phyloP scores from a whole-genome alignment of 2,113 vertebrate species.

The Suncus etruscus region DNA sequence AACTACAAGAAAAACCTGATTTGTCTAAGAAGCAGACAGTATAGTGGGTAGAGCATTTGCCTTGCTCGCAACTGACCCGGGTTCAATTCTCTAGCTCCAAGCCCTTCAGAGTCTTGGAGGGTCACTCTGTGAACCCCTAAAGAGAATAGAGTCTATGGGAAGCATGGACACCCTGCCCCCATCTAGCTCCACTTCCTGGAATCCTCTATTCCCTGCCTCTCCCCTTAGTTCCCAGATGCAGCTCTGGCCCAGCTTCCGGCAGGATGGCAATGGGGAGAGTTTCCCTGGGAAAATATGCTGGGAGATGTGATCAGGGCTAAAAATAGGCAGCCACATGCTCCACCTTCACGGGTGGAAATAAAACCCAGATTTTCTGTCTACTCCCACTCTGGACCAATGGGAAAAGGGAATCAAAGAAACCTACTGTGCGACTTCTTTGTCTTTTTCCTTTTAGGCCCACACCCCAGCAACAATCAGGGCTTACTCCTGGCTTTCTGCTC shows the following conservation, averaged over 20 bases:
- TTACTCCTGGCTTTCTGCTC: not conserved
- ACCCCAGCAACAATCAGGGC: not conserved
- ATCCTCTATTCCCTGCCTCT: not conserved
- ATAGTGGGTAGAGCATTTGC: not conserved
- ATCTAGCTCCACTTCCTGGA: slow-evolving; percentile 64
- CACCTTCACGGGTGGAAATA: slow-evolving; percentile 53
- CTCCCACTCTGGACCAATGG: slow-evolving; percentile 56
- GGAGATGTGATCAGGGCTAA: slow-evolving; percentile 47
- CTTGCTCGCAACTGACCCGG: no score
- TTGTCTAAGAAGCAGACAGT: not conserved
- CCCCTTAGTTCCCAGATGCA: slow-evolving; percentile 53
- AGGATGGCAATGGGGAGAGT: not conserved
- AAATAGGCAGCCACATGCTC: slow-evolving; percentile 45
- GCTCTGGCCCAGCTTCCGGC: slow-evolving; percentile 44
- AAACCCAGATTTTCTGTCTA: slow-evolving; percentile 59
- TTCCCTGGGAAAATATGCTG: slow-evolving; percentile 76
- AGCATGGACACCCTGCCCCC: not conserved
- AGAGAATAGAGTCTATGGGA: not conserved
- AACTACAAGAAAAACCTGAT: no score
- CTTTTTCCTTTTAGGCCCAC: no score
- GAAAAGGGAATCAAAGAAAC: slow-evolving; percentile 33
- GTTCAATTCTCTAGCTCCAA: not conserved
- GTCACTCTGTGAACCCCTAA: not conserved
- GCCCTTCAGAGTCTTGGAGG: not conserved
- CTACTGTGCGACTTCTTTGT: not conserved